These are phyloP conservation scores for Nanger granti DNA, from an alignment of 2,113 vertebrate species.

Conservation along the genomic window DNA sequence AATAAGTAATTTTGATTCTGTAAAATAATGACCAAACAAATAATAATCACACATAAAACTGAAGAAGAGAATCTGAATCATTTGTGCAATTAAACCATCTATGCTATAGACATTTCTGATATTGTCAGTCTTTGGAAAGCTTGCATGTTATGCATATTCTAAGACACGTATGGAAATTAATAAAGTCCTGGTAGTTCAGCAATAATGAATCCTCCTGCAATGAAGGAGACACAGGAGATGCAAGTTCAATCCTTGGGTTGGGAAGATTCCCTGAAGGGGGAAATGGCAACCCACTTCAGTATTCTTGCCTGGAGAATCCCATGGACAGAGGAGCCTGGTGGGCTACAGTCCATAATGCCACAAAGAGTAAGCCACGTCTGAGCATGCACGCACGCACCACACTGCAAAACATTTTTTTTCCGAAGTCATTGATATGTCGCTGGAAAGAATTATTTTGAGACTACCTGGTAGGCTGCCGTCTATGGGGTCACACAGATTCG, in stretches of 20 bases:
- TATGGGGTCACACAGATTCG: too few species aligned
- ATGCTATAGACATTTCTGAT: neutral
- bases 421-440: neutral
- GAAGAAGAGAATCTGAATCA: neutral
- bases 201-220: neutral
- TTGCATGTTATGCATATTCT: neutral
- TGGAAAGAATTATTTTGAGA: neutral
- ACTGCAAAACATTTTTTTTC: neutral
- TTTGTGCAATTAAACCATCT: neutral
- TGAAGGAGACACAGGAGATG: neutral
- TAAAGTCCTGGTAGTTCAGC: neutral
- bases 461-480: neutral
- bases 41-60: neutral
- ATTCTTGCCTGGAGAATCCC: neutral
- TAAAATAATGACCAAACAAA: neutral
- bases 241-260: neutral
- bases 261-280: neutral
- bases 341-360: neutral
- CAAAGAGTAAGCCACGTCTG: neutral
- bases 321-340: neutral
- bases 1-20: neutral
- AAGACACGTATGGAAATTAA: neutral
- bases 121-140: neutral
- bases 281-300: neutral
- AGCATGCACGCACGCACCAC: neutral